phyloP scores from a whole-genome alignment of 2,113 vertebrate genomes.

The Verasper variegatus region DNA sequence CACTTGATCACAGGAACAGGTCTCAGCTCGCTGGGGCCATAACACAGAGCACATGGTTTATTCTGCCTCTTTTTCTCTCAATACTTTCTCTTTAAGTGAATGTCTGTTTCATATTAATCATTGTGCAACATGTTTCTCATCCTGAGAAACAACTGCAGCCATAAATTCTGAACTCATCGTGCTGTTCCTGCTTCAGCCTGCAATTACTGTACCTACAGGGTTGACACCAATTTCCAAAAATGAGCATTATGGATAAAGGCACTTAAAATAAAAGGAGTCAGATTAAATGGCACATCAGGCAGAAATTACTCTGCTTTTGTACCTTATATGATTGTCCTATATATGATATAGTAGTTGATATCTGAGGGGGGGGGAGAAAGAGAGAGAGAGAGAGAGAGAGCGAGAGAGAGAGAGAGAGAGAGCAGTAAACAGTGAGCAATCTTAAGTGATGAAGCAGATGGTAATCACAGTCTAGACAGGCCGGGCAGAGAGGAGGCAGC shows the following conservation, averaged over 20 bases:
- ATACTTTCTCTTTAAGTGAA: constrained; percentile 1
- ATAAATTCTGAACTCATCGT: constrained; percentile 1
- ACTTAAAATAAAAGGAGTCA: background rate
- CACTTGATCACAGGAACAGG: constrained; percentile 50
- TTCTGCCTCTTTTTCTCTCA: background rate
- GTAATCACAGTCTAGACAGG: constrained; percentile 73
- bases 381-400: constrained; percentile 6
- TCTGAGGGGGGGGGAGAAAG: background rate
- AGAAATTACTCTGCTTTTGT: constrained; percentile 14
- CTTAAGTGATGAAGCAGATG: constrained; percentile 66
- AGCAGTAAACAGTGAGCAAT: constrained; percentile 40
- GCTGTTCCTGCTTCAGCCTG: constrained; percentile 9
- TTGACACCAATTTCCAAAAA: constrained; percentile 3
- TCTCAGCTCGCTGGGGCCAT: constrained; percentile 40
- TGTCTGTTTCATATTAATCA: constrained; percentile 59
- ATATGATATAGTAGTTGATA: constrained; percentile 1
- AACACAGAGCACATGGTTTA: constrained; percentile 52
- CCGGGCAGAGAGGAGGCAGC: constrained; percentile 53
- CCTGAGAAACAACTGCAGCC: constrained; percentile 28
- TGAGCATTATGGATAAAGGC: background rate
- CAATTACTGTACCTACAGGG: constrained; percentile 4
- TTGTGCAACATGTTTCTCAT: constrained; percentile 43
- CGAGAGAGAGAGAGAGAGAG: constrained; percentile 12
- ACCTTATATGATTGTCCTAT: constrained; percentile 13
- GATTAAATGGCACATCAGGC: constrained; percentile 20